These are phyloP conservation scores for Athalia rosae DNA, from an alignment of 2,888 invertebrate species.

Conservation along the genomic window DNA sequence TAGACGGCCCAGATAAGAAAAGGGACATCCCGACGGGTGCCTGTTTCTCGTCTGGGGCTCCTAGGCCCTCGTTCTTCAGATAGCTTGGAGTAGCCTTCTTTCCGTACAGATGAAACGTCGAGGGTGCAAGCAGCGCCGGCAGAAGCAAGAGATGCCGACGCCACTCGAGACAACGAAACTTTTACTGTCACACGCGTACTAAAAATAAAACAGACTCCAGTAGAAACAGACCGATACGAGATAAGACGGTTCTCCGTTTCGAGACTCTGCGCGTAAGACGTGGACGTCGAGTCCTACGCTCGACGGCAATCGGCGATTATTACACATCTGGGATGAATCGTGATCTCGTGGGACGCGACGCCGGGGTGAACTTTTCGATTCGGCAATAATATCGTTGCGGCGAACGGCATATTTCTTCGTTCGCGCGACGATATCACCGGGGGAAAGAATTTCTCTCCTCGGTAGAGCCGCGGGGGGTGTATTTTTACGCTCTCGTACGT, in stretches of 20 bases:
- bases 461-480: too few relatives aligned
- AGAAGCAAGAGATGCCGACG: constrained; percentile 49
- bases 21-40: constrained; percentile 19
- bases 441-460: too few relatives aligned
- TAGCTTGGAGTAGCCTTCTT: constrained; percentile 15
- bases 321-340: too few relatives aligned
- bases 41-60: constrained; percentile 44
- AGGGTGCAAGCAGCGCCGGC: constrained; percentile 6
- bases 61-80: neutral
- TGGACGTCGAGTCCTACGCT: neutral
- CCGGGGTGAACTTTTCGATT: too few relatives aligned
- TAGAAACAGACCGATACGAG: constrained; percentile 31
- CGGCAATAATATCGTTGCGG: too few relatives aligned
- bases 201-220: constrained; percentile 52
- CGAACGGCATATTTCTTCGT: too few relatives aligned
- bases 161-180: constrained; percentile 59
- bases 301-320: too few relatives aligned
- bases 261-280: neutral
- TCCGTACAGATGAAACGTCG: constrained; percentile 49
- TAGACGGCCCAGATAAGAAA: constrained; percentile 8
- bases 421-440: too few relatives aligned
- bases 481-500: neutral
- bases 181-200: constrained; percentile 55
- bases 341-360: too few relatives aligned
- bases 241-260: constrained; percentile 1